These are phyloP conservation scores for Carcinoscorpius rotundicauda DNA, from an alignment of 1,140 invertebrate genomes.

Conservation along the genomic window DNA sequence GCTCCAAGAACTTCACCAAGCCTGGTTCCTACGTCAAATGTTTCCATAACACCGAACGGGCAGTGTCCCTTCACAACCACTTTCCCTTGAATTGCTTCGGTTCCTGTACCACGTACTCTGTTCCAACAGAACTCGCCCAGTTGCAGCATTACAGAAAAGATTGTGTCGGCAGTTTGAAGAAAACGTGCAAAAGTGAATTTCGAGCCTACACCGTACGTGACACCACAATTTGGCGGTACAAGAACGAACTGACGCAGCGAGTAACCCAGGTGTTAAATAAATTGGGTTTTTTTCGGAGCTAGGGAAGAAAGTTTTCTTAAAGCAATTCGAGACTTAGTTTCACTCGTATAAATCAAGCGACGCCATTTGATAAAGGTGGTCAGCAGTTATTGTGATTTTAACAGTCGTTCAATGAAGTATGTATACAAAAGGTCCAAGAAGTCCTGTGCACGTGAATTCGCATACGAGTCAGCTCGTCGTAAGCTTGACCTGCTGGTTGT, in stretches of 20 bases:
- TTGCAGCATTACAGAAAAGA: constrained; percentile 86
- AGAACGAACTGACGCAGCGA: constrained; percentile 53
- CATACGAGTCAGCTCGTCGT: too few relatives aligned
- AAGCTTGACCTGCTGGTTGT: too few relatives aligned
- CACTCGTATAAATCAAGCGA: too few relatives aligned
- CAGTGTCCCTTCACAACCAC: constrained; percentile 82
- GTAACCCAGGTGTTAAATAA: constrained; percentile 53
- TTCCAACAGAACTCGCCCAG: constrained; percentile 69
- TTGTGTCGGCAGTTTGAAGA: constrained; percentile 78
- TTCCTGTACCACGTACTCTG: constrained; percentile 72
- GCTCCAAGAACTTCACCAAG: constrained; percentile 81
- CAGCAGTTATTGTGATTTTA: too few relatives aligned
- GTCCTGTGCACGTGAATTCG: too few relatives aligned
- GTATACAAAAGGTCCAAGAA: too few relatives aligned
- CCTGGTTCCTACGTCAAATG: constrained; percentile 88
- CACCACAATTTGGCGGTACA: constrained; percentile 76
- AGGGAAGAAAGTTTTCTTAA: too few relatives aligned
- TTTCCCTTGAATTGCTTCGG: constrained; percentile 79
- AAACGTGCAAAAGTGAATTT: constrained; percentile 63
- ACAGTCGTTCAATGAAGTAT: too few relatives aligned
- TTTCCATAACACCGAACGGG: constrained; percentile 81
- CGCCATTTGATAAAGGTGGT: too few relatives aligned
- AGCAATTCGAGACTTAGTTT: too few relatives aligned
- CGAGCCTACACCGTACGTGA: constrained; percentile 68
- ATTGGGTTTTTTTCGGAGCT: constrained; percentile 52